Percentiles rank a stretch among this genome's conserved stretches.
These are phyloP conservation scores for Scleropages formosus DNA, from an alignment of 2,797 vertebrate genomes.

Conservation along the genomic window DNA sequence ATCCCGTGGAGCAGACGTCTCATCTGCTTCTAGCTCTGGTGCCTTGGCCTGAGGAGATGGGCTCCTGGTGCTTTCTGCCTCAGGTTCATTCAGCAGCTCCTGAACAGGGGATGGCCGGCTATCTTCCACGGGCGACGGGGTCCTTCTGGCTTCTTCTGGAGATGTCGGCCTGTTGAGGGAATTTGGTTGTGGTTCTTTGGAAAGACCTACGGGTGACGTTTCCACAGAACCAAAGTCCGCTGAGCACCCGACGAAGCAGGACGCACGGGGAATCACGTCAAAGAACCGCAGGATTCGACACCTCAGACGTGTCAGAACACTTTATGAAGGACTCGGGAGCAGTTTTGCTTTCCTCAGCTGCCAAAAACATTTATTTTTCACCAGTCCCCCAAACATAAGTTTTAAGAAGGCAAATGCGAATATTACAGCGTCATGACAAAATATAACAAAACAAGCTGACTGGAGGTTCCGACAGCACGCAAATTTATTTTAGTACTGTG, in stretches of 20 bases:
- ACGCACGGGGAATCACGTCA: not conserved
- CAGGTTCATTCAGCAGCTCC: slow-evolving; percentile 4
- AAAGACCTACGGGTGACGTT: not conserved
- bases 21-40: slow-evolving; percentile 25
- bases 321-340: not conserved
- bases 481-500: too few species aligned
- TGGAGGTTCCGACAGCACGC: not conserved
- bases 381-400: not conserved
- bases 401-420: not conserved
- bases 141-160: not conserved
- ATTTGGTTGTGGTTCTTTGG: not conserved
- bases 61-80: not conserved
- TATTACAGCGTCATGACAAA: too few species aligned
- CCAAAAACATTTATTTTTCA: not conserved
- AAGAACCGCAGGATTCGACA: not conserved
- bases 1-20: slow-evolving; percentile 42
- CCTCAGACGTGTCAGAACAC: not conserved
- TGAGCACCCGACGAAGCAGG: slow-evolving; percentile 47
- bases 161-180: not conserved
- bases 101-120: slow-evolving; percentile 33
- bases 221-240: slow-evolving; percentile 48
- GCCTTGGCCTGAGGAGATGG: not conserved
- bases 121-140: slow-evolving; percentile 29
- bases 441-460: not conserved
- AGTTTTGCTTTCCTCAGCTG: not conserved